Evolutionary conservation across 2,888 invertebrate species (phyloP), one percentile per base, ranked within the genome.

Genomic region (Drosophila imparisetae): DNA sequence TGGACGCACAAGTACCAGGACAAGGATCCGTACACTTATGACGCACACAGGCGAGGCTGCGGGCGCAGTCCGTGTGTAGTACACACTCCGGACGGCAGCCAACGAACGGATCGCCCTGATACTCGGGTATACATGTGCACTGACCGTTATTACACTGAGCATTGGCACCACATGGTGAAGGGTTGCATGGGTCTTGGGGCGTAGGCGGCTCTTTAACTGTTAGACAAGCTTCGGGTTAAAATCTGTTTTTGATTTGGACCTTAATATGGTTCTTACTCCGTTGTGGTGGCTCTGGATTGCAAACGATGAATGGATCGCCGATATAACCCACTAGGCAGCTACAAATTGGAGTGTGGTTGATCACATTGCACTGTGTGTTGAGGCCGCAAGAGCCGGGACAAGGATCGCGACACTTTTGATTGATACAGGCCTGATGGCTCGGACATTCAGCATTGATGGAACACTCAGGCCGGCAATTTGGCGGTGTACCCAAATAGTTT

Each of bases 381-480:
- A 94, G 82, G 15, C 95, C 95, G 86, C 96, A 96, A 1, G 95
- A 94, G 63, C 95, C 95, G 1, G 94, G 94, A 49, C 93, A 93
- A 92, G 96, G 96, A 92, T 97, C 96, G 71, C 94, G 94, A 91
- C 96, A 97, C 92, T 95, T 96, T 85, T 95, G 95, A 89, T 96
- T 95, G 27, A 96, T 95, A 90, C 97, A 97, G 30, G 96, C 95
- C 87, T 94, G 95, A 87, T 95, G 94, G 55, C 94, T 94, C 5
- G 95, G 92, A 91, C 96, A 96, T 88, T 96, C 96, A 13, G 95
- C 95, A 88, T 95, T 96, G 76, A 95, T 94, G 27, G 96, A 94
- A 91, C 96, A 97, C 93, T 97, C 97, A 1, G 97, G 96, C 74
- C 94, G 94, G 91, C 97, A 97, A 70, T 94, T 94, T 18, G 95